Conservation (phyloP, 2,797 vertebrate genomes). For the Chanos chanos region DNA sequence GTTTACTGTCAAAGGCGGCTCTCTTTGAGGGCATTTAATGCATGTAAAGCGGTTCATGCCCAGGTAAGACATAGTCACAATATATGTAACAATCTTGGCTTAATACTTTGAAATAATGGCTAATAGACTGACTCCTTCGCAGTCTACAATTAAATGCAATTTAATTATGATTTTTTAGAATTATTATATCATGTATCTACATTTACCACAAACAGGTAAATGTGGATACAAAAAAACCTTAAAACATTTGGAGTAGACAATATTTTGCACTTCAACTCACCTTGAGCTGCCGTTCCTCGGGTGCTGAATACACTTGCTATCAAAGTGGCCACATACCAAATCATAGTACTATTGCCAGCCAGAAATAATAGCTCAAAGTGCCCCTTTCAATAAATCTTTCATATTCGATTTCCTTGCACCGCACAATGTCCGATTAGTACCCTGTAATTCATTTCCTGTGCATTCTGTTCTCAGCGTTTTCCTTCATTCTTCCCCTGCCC, state of each 20-base stretch:
- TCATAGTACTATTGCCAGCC: conserved; percentile 93
- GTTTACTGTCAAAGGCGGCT: too few species aligned
- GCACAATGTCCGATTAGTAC: conserved; percentile 63
- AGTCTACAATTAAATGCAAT: too few species aligned
- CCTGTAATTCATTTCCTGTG: conserved; percentile 73
- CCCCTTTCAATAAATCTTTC: conserved; percentile 78
- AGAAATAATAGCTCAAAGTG: conserved; percentile 87
- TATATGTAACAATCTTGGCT: too few species aligned
- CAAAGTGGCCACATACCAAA: conserved; percentile 98
- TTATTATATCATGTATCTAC: too few species aligned
- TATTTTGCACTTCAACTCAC: conserved; percentile 89
- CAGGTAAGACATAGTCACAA: too few species aligned
- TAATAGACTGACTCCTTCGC: too few species aligned
- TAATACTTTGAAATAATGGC: too few species aligned
- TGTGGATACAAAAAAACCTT: too few species aligned
- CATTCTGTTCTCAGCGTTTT: conserved; percentile 69
- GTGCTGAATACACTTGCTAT: conserved; percentile 98
- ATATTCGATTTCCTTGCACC: conserved; percentile 73
- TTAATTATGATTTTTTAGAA: too few species aligned
- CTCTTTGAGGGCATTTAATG: too few species aligned
- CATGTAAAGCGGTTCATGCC: too few species aligned
- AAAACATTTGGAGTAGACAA: conserved; percentile 47
- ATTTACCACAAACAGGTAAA: too few species aligned
- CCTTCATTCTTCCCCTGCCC: conserved; percentile 79
- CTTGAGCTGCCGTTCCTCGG: conserved; percentile 94